Evolutionary conservation across 2,888 invertebrate genomes (phyloP).

Genomic region (Drosophila basisetae): DNA sequence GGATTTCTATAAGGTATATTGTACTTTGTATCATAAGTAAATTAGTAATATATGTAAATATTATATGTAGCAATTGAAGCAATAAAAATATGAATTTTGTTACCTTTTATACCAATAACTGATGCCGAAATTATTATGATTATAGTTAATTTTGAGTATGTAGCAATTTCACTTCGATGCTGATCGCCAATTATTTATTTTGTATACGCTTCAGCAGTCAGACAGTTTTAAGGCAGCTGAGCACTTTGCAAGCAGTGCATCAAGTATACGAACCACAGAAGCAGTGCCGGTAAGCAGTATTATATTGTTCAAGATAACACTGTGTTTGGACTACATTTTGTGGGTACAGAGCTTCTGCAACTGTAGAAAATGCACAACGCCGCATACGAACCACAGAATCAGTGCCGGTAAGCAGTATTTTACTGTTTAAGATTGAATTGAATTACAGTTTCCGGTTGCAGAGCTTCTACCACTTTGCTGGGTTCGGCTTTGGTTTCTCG

Average conservation of each 20-base stretch:
- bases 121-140: neutral
- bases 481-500: neutral
- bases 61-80: slow-evolving; percentile 19
- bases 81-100: slow-evolving; percentile 53
- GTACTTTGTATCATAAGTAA: slow-evolving; percentile 34
- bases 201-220: neutral
- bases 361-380: neutral
- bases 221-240: neutral
- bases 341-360: neutral
- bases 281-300: neutral
- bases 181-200: neutral
- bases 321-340: neutral
- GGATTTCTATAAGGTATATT: slow-evolving; percentile 51
- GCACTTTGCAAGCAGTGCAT: neutral
- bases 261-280: neutral
- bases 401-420: neutral
- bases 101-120: slow-evolving; percentile 32
- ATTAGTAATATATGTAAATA: slow-evolving; percentile 7
- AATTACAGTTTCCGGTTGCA: neutral
- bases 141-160: neutral
- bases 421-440: neutral
- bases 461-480: neutral
- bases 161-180: neutral
- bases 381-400: neutral
- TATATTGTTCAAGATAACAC: neutral